These are phyloP conservation scores for Odontocerum albicorne DNA, from an alignment of 2,888 invertebrate genomes.

Conservation along the genomic window DNA sequence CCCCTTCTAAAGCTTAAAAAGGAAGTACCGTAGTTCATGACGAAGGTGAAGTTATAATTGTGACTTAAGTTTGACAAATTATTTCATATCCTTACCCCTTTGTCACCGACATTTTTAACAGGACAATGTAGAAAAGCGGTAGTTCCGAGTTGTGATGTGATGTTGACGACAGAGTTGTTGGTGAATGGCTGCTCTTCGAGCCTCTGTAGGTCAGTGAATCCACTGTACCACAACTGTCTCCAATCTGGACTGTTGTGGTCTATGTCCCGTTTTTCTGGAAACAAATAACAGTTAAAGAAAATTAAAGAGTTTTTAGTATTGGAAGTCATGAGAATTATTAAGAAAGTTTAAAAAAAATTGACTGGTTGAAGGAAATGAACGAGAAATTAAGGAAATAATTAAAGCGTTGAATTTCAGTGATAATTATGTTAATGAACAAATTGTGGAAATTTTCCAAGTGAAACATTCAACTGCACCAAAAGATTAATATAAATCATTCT, in stretches of 20 bases:
- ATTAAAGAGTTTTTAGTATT: too few species aligned
- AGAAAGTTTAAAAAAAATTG: too few species aligned
- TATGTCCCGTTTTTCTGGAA: slow-evolving; percentile 23
- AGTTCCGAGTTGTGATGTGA: slow-evolving; percentile 68
- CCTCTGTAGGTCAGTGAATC: slow-evolving; percentile 20
- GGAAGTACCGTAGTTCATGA: too few species aligned
- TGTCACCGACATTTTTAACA: slow-evolving; percentile 64
- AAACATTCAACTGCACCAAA: too few species aligned
- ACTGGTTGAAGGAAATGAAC: too few species aligned
- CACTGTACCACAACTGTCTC: slow-evolving; percentile 33
- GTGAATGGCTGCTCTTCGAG: slow-evolving; percentile 42
- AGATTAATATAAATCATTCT: too few species aligned
- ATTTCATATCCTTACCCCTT: slow-evolving; percentile 62
- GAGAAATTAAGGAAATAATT: too few species aligned
- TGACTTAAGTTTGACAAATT: slow-evolving; percentile 9
- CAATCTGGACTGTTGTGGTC: slow-evolving; percentile 26
- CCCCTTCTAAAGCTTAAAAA: too few species aligned
- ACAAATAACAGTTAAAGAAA: not conserved
- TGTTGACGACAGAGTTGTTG: slow-evolving; percentile 67
- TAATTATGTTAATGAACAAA: too few species aligned
- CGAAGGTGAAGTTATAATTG: not conserved
- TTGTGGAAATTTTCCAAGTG: too few species aligned
- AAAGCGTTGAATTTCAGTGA: too few species aligned
- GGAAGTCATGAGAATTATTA: too few species aligned
- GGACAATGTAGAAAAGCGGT: slow-evolving; percentile 70